A percentile compares a stretch with the other conserved stretches of the same genome.
Evolutionary conservation across 2,797 vertebrate species (phyloP).

Genomic region (Strix occidentalis): DNA sequence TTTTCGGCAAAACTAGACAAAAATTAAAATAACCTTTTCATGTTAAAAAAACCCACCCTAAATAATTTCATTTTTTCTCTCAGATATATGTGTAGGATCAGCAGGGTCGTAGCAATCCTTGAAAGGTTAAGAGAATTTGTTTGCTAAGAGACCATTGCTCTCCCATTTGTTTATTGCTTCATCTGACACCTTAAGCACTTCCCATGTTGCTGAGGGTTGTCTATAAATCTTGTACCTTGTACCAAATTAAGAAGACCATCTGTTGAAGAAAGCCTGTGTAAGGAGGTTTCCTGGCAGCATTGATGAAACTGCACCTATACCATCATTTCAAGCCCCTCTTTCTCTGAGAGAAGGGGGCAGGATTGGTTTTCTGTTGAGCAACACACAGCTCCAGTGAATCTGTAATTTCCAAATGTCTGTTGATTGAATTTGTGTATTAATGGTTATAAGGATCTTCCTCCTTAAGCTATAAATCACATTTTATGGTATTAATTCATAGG

Average conservation of each 20-base stretch:
- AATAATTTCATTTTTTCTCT: neutral
- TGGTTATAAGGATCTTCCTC: slow-evolving; percentile 56
- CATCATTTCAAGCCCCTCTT: neutral
- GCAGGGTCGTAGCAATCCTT: neutral
- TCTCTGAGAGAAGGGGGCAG: neutral
- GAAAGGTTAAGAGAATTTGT: neutral
- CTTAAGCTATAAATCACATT: slow-evolving; percentile 49
- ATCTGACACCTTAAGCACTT: neutral
- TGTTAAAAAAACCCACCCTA: neutral
- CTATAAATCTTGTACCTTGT: slow-evolving; percentile 19
- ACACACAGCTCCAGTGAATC: neutral
- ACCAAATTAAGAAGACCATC: slow-evolving; percentile 36
- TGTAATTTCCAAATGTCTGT: slow-evolving; percentile 49
- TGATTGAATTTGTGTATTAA: slow-evolving; percentile 63
- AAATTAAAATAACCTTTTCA: neutral
- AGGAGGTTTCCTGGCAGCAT: neutral
- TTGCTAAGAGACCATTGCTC: neutral
- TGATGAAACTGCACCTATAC: neutral
- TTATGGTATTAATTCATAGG: slow-evolving; percentile 59
- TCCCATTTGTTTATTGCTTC: slow-evolving; percentile 13
- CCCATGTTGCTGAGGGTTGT: neutral
- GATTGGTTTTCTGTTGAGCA: neutral
- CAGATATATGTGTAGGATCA: neutral
- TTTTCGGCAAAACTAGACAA: neutral
- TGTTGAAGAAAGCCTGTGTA: neutral